Base-by-base conservation (phyloP, 2,113 vertebrate genomes). In the Mobula hypostoma region DNA sequence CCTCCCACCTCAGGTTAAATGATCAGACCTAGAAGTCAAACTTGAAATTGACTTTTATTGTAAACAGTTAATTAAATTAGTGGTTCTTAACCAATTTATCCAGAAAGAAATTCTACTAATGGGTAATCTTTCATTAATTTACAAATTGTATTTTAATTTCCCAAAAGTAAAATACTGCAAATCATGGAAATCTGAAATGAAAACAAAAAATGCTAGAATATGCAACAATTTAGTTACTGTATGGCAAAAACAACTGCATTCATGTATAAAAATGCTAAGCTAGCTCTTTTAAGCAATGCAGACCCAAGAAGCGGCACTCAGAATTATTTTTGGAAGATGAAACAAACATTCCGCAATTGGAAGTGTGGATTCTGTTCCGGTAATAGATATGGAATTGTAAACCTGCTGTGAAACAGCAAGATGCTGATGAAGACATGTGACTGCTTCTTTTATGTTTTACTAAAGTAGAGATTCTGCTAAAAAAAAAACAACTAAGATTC, bases 341-440 rank as follows among this genome's bases (percentile, higher is more conserved):
- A 48, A 36, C 79, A 58, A 85, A 58, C 21, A 58, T 58, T 58
- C 82, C 58, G 82, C 56, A 85, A 12, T 27, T 9, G 48, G 27
- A 29, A 36, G n/a, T 36, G 32, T 9, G 11, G 48, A 58, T 85
- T 85, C 56, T 85, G 21, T 27, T 56, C 56, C 8, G 8, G 19
- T 82, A 48, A 48, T 82, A 17, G 36, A 82, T 48, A 21, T 85
- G 7, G 48, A 85, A 21, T 61, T 58, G 56, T 85, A 12, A 85
- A 61, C 29, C 29, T 90, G 85, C 61, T 90, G 85, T 17, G 63
- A n/a, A 90, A n/a, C 61, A 90, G 63, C 85, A 90, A 32, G 61
- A 17, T 90, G 5, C 29, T 17, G 32, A 15, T 90, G 85, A 90
- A 90, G 85, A 66, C 14, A 2, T 90, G 29, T 66, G 6, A 8